These are phyloP conservation scores for Actinia tenebrosa DNA, from an alignment of 64 coral and sea anemone genomes.

Conservation along the genomic window DNA sequence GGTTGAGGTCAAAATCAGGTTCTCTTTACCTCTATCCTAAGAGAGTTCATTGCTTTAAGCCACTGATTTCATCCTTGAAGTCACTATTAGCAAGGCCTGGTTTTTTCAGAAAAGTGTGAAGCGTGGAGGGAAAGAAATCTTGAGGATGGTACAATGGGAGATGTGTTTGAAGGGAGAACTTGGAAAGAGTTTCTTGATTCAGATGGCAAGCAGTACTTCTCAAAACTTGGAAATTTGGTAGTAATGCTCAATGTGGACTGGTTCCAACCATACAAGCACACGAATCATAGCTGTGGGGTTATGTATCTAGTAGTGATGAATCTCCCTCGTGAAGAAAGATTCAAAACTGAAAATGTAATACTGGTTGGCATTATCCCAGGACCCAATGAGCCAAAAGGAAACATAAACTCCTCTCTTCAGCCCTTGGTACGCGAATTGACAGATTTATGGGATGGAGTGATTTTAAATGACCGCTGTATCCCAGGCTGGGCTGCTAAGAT, in stretches of 20 bases:
- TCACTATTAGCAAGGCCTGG: not conserved
- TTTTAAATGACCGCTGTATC: not conserved
- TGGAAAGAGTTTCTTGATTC: not conserved
- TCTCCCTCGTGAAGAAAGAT: slow-evolving; percentile 60
- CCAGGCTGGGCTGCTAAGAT: not conserved
- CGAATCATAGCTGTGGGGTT: slow-evolving; percentile 44
- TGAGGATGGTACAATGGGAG: not conserved
- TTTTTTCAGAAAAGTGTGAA: slow-evolving; percentile 38
- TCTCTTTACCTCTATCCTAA: not conserved
- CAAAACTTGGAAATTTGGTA: slow-evolving; percentile 14
- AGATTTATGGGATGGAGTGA: slow-evolving; percentile 41
- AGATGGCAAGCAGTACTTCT: not conserved
- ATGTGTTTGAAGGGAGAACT: not conserved
- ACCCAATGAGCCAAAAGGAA: slow-evolving; percentile 38
- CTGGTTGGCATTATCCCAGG: slow-evolving; percentile 55
- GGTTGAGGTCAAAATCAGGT: slow-evolving; percentile 20
- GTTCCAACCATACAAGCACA: not conserved
- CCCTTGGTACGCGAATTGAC: slow-evolving; percentile 31
- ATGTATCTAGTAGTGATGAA: slow-evolving; percentile 69
- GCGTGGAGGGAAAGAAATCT: slow-evolving; percentile 10
- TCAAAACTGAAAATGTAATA: slow-evolving; percentile 46
- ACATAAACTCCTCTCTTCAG: slow-evolving; percentile 44
- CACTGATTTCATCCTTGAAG: slow-evolving; percentile 4
- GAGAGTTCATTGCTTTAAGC: slow-evolving; percentile 17
- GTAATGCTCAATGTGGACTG: slow-evolving; percentile 42